A percentile compares a stretch with the other conserved stretches of the same genome.
phyloP scores from a whole-genome alignment of 2,797 vertebrate genomes.

The Etheostoma nigrum region DNA sequence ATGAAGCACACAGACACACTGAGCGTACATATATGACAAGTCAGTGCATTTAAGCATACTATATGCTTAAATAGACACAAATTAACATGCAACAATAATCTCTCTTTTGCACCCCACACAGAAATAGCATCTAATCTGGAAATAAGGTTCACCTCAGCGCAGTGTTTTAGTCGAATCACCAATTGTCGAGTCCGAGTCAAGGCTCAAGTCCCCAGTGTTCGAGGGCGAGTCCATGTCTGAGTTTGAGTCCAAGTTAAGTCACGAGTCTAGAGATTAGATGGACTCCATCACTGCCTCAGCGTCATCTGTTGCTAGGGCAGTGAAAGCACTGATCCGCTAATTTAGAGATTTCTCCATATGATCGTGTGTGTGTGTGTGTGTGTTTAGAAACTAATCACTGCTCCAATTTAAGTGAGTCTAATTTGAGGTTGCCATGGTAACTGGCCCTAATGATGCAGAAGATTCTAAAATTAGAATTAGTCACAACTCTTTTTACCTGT shows the following conservation, averaged over 20 bases:
- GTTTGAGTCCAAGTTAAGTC: no score
- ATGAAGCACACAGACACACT: slow-evolving; percentile 21
- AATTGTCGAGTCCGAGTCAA: no score
- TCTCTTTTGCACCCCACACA: slow-evolving; percentile 28
- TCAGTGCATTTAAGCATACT: slow-evolving; percentile 22
- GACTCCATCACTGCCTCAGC: not conserved
- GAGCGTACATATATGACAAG: slow-evolving; percentile 28
- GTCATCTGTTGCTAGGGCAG: slow-evolving; percentile 67
- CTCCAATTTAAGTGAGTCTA: slow-evolving; percentile 21
- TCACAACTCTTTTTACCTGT: slow-evolving; percentile 32
- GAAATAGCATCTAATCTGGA: slow-evolving; percentile 56
- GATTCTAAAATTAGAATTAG: slow-evolving; percentile 67
- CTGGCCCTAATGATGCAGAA: slow-evolving; percentile 59
- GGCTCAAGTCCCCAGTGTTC: no score
- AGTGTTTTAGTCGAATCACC: no score
- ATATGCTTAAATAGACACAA: slow-evolving; percentile 7
- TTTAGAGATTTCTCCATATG: not conserved
- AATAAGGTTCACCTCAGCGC: slow-evolving; percentile 32
- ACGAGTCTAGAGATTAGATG: no score
- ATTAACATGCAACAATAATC: slow-evolving; percentile 37
- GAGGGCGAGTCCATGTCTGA: no score
- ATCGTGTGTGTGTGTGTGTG: not conserved
- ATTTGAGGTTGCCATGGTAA: slow-evolving; percentile 64
- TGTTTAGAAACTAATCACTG: slow-evolving; percentile 19
- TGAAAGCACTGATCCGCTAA: not conserved